Evolutionary conservation across 2,797 vertebrate species (phyloP), one percentile per base, ranked within the genome.

Genomic region (Neosalanx taihuensis): DNA sequence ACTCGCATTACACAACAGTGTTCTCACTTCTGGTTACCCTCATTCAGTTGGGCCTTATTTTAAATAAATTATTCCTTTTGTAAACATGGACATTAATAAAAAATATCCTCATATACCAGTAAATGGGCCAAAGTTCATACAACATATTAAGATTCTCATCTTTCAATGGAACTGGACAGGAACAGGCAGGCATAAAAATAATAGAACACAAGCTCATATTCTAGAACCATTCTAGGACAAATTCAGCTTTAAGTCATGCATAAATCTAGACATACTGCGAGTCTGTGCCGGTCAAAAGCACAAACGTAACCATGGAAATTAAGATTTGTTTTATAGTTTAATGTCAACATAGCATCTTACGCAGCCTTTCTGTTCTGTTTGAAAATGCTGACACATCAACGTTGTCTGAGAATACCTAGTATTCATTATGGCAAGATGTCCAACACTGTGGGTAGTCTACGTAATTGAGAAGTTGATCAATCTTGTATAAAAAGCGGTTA

Each of bases 231-330:
- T 89, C 76, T 83, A 84, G 74, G 81, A 90, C 85, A 82, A 89
- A 90, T 89, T 86, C 89, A 90, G 77, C 84, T 89, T 87, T 76
- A 90, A 79, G 57, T 87, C 92, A 93, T 92, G 92, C 92, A 92
- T 76, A 85, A 75, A 81, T 64, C 77, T 77, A 3, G 41, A 46
- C 70, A 77, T 57, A 77, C 72, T 67, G 64, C 76, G 69, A 79
- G 64, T 71, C 30, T 75, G 64, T 56, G 69, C 79, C 81, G 83
- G 77, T 81, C 61, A 26, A 49, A 59, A 31, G 76, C 71, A 76
- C 74, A 71, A 68, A 64, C 9, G 41, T 10, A 26, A 64, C 59
- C 37, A 71, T 71, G 73, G n/a, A 51, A 69, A 29, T 58, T 71
- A 77, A 69, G 59, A 64, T 61, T 61, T 63, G 66, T 70, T 76